Evolutionary conservation across 37 sponge, comb jelly and placozoan species (phyloP).

Genomic region (Amphimedon queenslandica): DNA sequence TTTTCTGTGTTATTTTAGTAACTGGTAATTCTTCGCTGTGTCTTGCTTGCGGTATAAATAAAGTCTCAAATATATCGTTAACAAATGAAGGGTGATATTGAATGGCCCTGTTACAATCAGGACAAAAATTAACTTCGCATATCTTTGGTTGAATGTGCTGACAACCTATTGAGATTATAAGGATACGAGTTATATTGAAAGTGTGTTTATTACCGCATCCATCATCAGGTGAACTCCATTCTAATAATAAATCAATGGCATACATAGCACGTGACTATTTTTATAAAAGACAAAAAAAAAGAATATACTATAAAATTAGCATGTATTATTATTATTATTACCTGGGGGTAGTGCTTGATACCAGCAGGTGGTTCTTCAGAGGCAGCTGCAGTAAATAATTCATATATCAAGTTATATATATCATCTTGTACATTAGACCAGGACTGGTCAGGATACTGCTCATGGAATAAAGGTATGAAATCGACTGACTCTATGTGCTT

Average conservation of each 20-base stretch:
- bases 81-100: conserved; percentile 83
- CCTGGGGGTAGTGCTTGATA: conserved; percentile 43
- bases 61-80: conserved; percentile 71
- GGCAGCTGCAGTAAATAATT: conserved; percentile 51
- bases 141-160: conserved; percentile 60
- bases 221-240: conserved; percentile 44
- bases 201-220: conserved; percentile 4
- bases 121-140: conserved; percentile 84
- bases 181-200: neutral
- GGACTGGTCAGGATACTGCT: conserved; percentile 73
- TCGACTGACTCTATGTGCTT: conserved; percentile 68
- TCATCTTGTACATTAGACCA: conserved; percentile 63
- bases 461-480: conserved; percentile 76
- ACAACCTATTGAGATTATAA: neutral
- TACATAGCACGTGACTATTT: conserved; percentile 86
- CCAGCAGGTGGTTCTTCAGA: conserved; percentile 54
- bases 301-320: neutral
- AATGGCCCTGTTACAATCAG: conserved; percentile 85
- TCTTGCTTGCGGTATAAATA: conserved; percentile 49
- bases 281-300: too few relatives aligned
- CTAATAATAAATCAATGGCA: conserved; percentile 88
- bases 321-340: neutral
- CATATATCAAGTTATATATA: conserved; percentile 26
- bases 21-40: conserved; percentile 9
- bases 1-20: conserved; percentile 13